Percentiles rank a stretch among this genome's conserved stretches.
phyloP scores from a whole-genome alignment of 2,888 invertebrate species.

The Stegana nigrithorax region DNA sequence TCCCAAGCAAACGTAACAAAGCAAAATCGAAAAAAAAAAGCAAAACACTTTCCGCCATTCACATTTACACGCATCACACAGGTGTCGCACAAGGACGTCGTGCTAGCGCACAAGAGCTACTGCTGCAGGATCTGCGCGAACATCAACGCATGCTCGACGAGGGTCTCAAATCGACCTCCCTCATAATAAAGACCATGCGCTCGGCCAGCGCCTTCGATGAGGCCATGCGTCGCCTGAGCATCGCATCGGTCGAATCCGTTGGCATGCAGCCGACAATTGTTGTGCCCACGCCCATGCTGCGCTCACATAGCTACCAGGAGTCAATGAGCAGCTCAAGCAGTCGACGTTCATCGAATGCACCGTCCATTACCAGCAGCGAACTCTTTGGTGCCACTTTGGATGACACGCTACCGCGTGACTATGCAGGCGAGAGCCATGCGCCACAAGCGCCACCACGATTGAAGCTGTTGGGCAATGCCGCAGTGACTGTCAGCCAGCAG shows the following conservation, averaged over 20 bases:
- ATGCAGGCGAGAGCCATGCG: conserved; percentile 23
- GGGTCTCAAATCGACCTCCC: conserved; percentile 67
- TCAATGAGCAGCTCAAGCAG: conserved; percentile 29
- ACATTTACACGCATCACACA: conserved; percentile 44
- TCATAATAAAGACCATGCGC: conserved; percentile 67
- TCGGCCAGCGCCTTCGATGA: conserved; percentile 68
- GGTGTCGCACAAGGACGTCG: conserved; percentile 36
- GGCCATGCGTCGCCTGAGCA: conserved; percentile 65
- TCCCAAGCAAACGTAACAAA: conserved; percentile 1
- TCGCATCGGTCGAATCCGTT: conserved; percentile 61
- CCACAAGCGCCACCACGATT: conserved; percentile 64
- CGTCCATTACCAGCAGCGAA: conserved; percentile 46
- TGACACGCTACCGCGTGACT: conserved; percentile 43
- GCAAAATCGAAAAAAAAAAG: conserved; percentile 39
- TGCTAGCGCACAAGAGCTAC: conserved; percentile 54
- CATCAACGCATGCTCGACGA: conserved; percentile 63
- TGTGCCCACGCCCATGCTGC: conserved; percentile 55
- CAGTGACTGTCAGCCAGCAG: conserved; percentile 64
- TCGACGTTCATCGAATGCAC: conserved; percentile 42
- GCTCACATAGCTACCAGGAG: conserved; percentile 60
- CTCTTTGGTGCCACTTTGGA: conserved; percentile 42
- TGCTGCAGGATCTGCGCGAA: conserved; percentile 57
- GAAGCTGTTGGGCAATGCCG: conserved; percentile 61
- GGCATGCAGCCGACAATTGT: conserved; percentile 50
- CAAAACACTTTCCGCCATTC: conserved; percentile 52